Conservation (phyloP, 2,888 invertebrate species). For the Drosophila atripex region DNA sequence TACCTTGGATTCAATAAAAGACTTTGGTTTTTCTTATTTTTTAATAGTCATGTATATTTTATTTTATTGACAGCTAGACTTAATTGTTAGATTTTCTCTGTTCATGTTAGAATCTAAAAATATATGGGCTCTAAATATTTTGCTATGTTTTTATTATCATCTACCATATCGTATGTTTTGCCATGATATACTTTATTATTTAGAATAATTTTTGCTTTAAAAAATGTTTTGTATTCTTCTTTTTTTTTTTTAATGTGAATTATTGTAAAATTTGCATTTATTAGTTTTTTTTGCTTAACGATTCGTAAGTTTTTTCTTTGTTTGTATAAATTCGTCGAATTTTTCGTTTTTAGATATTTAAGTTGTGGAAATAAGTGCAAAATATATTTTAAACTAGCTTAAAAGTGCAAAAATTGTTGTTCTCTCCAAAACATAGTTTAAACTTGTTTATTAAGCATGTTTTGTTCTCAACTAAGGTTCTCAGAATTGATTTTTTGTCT, state of each 20-base stretch:
- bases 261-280: conserved; percentile 29
- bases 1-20: conserved; percentile 20
- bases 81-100: conserved; percentile 61
- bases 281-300: conserved; percentile 23
- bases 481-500: too few species aligned
- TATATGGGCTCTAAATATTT: conserved; percentile 57
- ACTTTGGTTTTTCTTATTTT: conserved; percentile 9
- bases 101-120: conserved; percentile 63
- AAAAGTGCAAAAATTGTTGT: conserved; percentile 51
- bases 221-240: conserved; percentile 44
- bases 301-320: neutral
- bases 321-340: conserved; percentile 40
- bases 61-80: conserved; percentile 66
- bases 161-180: conserved; percentile 22
- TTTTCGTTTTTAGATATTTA: conserved; percentile 41
- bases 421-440: conserved; percentile 44
- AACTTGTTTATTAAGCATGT: conserved; percentile 23
- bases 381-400: conserved; percentile 44
- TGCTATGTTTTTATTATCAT: conserved; percentile 37
- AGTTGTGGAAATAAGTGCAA: conserved; percentile 69
- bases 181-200: conserved; percentile 29
- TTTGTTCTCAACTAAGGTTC: conserved; percentile 33
- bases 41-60: conserved; percentile 48
- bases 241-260: conserved; percentile 32
- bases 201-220: conserved; percentile 55